Evolutionary conservation across 2,888 invertebrate species (phyloP).

Genomic region (Eristalis pertinax): DNA sequence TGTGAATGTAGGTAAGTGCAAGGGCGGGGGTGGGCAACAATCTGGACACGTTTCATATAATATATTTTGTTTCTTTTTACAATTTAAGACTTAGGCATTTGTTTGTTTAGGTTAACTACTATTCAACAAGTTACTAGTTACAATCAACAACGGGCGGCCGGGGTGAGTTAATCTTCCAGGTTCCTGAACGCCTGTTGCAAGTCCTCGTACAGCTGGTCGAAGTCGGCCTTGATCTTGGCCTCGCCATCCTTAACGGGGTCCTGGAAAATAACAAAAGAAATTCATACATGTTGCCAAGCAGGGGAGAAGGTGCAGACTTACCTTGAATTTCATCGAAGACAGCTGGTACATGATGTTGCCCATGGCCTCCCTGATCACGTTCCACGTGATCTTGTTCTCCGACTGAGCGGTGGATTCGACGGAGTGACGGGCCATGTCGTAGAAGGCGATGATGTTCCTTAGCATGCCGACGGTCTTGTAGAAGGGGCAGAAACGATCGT

Average conservation of each 20-base stretch:
- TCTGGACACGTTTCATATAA: conserved; percentile 49
- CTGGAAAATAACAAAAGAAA: conserved; percentile 82
- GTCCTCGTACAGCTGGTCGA: conserved; percentile 97
- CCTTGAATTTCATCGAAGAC: conserved; percentile 99
- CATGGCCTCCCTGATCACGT: conserved; percentile 98
- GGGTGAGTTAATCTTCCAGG: conserved; percentile 92
- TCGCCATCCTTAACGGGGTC: conserved; percentile 99
- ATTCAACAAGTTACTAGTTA: conserved; percentile 60
- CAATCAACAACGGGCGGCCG: conserved; percentile 50
- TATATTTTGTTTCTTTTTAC: conserved; percentile 29
- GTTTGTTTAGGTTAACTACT: conserved; percentile 57
- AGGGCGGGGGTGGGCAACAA: conserved; percentile 29
- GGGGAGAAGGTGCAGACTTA: conserved; percentile 77
- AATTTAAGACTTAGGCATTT: conserved; percentile 61
- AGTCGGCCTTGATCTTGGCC: conserved; percentile 97
- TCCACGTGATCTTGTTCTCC: conserved; percentile 99
- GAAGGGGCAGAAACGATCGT: conserved; percentile 99
- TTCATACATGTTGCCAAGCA: not conserved
- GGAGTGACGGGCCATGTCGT: conserved; percentile 98
- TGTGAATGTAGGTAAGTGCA: not conserved
- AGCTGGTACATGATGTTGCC: conserved; percentile 97
- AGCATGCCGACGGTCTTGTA: conserved; percentile 99
- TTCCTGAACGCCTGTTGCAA: conserved; percentile 99
- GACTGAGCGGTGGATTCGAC: conserved; percentile 99
- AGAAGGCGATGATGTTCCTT: conserved; percentile 98